Evolutionary conservation across 2,113 vertebrate species (phyloP).

Genomic region (Dolichallabes microphthalmus): DNA sequence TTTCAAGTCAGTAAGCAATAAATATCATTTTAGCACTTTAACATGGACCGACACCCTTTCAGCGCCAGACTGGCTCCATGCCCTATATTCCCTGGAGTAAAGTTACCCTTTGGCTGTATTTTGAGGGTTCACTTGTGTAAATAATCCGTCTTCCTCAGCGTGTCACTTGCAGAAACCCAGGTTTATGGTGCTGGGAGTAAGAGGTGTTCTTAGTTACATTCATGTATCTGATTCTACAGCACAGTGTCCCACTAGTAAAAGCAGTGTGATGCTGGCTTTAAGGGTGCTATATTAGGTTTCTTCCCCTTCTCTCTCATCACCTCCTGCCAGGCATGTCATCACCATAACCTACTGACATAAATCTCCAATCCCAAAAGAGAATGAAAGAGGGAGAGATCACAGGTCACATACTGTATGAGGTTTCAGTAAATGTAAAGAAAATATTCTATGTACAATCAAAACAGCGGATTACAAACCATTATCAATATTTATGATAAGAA

Average conservation of each 20-base stretch:
- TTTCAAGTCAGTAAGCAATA: constrained; percentile 1
- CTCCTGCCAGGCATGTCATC: constrained; percentile 40
- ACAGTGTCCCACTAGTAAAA: constrained; percentile 1
- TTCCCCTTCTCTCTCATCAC: constrained; percentile 39
- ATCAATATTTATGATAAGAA: not conserved
- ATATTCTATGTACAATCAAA: not conserved
- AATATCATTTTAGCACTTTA: constrained; percentile 14
- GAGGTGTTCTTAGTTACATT: constrained; percentile 1
- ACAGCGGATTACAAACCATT: not conserved
- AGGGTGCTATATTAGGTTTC: constrained; percentile 27
- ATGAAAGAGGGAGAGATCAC: not conserved
- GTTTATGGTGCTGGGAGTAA: constrained; percentile 7
- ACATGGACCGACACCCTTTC: constrained; percentile 19
- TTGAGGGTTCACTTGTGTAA: constrained; percentile 36
- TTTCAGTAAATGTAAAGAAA: not conserved
- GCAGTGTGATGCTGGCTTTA: not conserved
- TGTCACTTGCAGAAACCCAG: not conserved
- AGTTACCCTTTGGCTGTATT: constrained; percentile 44
- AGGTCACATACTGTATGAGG: not conserved
- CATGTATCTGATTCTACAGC: constrained; percentile 29
- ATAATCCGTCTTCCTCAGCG: constrained; percentile 20
- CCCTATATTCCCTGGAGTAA: constrained; percentile 10
- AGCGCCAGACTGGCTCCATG: constrained; percentile 37
- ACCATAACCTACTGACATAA: constrained; percentile 41
- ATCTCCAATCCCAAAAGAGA: constrained; percentile 18